Evolutionary conservation across 2,113 vertebrate genomes (phyloP).

Genomic region (Amphiprion percula): DNA sequence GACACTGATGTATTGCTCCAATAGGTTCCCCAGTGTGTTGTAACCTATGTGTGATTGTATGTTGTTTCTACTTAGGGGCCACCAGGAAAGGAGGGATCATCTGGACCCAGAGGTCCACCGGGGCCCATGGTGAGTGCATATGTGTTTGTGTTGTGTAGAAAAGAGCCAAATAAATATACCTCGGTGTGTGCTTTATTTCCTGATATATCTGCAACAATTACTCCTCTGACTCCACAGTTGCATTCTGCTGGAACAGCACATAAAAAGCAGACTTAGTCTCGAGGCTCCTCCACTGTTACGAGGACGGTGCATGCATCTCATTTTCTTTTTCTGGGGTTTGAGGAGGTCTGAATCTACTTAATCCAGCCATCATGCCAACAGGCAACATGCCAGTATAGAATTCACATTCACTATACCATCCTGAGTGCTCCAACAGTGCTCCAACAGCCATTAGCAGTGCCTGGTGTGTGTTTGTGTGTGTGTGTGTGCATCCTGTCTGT

Average conservation of each 20-base stretch:
- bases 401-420: conserved; percentile 56
- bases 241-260: conserved; percentile 54
- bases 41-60: conserved; percentile 65
- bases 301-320: conserved; percentile 51
- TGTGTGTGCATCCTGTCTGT: conserved; percentile 8
- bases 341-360: conserved; percentile 68
- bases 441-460: conserved; percentile 45
- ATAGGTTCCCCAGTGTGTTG: conserved; percentile 57
- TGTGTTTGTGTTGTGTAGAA: conserved; percentile 40
- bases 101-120: conserved; percentile 95
- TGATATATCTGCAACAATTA: conserved; percentile 60
- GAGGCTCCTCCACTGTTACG: conserved; percentile 27
- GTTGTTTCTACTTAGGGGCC: conserved; percentile 89
- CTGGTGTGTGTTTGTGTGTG: conserved; percentile 11
- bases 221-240: conserved; percentile 52
- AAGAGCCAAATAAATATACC: conserved; percentile 48
- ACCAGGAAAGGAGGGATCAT: conserved; percentile 94
- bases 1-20: conserved; percentile 68
- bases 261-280: conserved; percentile 46
- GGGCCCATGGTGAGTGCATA: conserved; percentile 91
- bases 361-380: conserved; percentile 60
- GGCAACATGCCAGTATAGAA: conserved; percentile 56
- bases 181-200: conserved; percentile 39
- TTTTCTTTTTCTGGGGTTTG: conserved; percentile 70
- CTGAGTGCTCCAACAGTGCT: conserved; percentile 33